phyloP scores from a whole-genome alignment of 2,113 vertebrate species.

The Crocuta crocuta region DNA sequence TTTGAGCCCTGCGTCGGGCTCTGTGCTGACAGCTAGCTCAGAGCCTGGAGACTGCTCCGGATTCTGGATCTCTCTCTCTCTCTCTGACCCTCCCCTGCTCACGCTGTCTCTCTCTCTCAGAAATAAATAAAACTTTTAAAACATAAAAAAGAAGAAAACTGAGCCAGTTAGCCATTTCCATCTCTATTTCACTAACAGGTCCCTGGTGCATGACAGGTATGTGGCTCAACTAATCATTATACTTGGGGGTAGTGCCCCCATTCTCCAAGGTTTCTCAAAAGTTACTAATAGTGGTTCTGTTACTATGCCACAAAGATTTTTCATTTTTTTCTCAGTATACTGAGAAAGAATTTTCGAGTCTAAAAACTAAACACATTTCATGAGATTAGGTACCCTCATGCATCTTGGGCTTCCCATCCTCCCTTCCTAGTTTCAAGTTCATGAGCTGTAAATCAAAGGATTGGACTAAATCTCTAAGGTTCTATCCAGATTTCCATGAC shows the following conservation, averaged over 20 bases:
- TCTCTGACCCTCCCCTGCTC: too few species aligned
- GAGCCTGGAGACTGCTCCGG: too few species aligned
- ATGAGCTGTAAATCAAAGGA: background rate
- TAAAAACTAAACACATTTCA: constrained; percentile 24
- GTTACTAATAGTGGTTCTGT: background rate
- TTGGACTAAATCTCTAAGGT: background rate
- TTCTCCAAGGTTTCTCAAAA: constrained; percentile 1
- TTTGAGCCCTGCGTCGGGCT: too few species aligned
- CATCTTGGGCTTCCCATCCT: background rate
- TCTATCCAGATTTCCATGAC: constrained; percentile 18
- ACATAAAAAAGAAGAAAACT: background rate
- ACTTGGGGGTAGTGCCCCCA: background rate
- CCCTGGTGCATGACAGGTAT: background rate
- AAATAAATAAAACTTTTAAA: too few species aligned
- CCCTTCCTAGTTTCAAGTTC: background rate
- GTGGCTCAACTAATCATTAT: background rate
- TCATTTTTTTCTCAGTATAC: background rate
- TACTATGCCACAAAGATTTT: background rate
- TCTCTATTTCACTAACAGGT: background rate
- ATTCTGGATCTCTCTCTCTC: too few species aligned
- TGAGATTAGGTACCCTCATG: background rate
- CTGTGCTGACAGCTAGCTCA: too few species aligned
- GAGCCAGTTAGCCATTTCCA: background rate
- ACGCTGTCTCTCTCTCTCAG: too few species aligned
- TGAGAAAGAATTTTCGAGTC: background rate